Base-by-base conservation (phyloP, 2,888 invertebrate species). In the Thalpophila matura region DNA sequence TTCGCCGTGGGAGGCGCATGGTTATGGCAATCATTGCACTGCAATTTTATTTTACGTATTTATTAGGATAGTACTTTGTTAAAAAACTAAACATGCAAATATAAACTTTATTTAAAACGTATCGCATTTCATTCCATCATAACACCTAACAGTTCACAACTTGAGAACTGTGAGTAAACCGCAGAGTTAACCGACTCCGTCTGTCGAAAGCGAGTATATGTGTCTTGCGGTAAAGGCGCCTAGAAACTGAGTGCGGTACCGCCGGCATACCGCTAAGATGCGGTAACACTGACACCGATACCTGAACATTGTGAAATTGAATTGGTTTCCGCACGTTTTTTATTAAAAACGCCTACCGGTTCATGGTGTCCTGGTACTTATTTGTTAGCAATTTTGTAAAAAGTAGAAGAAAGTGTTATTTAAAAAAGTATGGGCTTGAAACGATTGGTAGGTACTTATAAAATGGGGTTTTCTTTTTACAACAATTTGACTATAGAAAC, bases 211-310 rank as follows among this genome's bases (percentile, higher is more conserved):
- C 45, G 73, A 79, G 67, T 73, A 76, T 78, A 56, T 74, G 59
- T 74, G 73, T 63, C 70, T 73, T 80, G 82, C 74, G 80, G 80
- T 81, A 69, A 38, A 37, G 65, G 16, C 68, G 76, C 75, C 73
- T 72, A 78, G 69, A 80, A 73, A 71, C 61, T 45, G 58, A 46
- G 67, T 58, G 74, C 80, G 53, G 66, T 58, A 72, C 72, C 27
- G 66, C 61, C 53, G 42, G 53, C 62, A 37, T 35, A 59, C 77
- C 77, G 72, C 73, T 67, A 65, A 24, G 35, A 55, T 74, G 79
- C 74, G 74, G 81, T 79, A 53, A 69, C 59, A 26, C 46, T 65
- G 76, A 77, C 79, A 79, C 61, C 64, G 60, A 79, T 79, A 71
- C 54, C 54, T 60, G 62, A 45, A 55, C 51, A 53, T 72, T 72